These are phyloP conservation scores for Rhegmatorhina hoffmannsi DNA, from an alignment of 2,113 vertebrate species.

Conservation along the genomic window DNA sequence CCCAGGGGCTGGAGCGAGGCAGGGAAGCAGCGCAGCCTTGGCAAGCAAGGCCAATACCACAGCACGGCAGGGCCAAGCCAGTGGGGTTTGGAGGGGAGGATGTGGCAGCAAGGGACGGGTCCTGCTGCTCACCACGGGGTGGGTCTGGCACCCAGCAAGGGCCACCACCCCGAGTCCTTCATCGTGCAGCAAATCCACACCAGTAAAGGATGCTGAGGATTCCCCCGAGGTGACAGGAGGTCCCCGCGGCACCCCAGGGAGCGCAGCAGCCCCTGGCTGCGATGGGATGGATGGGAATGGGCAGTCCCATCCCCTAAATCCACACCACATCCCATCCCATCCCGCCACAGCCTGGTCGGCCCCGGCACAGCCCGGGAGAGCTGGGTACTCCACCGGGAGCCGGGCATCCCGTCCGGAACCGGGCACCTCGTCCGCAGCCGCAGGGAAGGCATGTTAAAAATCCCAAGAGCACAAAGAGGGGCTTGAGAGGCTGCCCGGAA, in stretches of 20 bases:
- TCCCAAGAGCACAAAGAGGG: constrained; percentile 59
- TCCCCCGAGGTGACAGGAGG: not conserved
- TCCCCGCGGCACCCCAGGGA: rapidly evolving
- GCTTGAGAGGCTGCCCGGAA: constrained; percentile 53
- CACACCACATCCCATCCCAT: not conserved
- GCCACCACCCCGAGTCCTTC: rapidly evolving
- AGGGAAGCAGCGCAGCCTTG: not conserved
- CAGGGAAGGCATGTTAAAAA: constrained; percentile 44
- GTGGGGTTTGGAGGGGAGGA: not conserved
- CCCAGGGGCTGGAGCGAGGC: not conserved
- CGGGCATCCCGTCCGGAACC: not conserved
- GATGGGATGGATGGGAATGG: rapidly evolving
- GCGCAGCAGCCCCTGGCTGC: rapidly evolving
- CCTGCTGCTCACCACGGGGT: not conserved
- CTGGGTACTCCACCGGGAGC: not conserved
- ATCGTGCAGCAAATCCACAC: rapidly evolving
- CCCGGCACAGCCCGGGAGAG: not conserved
- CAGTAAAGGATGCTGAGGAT: not conserved
- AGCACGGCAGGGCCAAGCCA: not conserved
- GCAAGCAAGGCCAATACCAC: not conserved
- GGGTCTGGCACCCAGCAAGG: not conserved
- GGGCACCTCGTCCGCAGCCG: not conserved
- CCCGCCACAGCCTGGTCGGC: not conserved
- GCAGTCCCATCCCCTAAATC: not conserved
- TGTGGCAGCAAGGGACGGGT: not conserved